Conservation (phyloP, 2,888 invertebrate genomes). For the Papilio protenor region DNA sequence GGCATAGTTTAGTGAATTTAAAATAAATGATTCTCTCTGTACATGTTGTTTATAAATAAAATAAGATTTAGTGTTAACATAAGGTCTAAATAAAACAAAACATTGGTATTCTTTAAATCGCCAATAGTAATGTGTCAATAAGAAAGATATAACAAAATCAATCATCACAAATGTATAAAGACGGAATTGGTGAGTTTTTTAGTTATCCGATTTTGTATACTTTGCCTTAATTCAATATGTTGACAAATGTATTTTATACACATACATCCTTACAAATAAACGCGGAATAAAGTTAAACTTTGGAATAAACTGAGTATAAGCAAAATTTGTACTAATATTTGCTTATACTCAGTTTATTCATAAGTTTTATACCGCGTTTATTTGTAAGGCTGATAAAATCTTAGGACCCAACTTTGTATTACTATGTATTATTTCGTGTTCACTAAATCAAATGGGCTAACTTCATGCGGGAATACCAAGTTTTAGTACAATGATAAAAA, state of each 20-base stretch:
- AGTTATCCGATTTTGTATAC: neutral
- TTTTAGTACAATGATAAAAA: neutral
- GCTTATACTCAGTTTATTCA: no score
- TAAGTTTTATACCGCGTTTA: no score
- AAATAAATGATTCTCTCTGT: slow-evolving; percentile 30
- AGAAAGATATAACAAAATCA: neutral
- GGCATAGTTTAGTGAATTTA: slow-evolving; percentile 32
- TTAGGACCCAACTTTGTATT: neutral
- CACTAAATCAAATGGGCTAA: neutral
- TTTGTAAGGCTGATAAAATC: neutral
- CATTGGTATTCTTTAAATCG: neutral
- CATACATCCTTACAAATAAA: no score
- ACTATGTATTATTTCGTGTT: neutral
- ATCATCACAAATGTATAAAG: neutral
- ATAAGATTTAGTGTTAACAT: slow-evolving; percentile 30
- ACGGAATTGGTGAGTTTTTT: no score
- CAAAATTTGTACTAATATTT: no score
- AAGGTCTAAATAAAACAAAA: slow-evolving; percentile 27
- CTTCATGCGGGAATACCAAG: neutral
- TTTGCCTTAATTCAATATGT: neutral
- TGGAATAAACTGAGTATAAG: no score
- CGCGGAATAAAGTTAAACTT: no score
- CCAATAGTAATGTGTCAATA: neutral
- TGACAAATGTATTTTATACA: neutral
- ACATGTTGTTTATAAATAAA: slow-evolving; percentile 40